These are phyloP conservation scores for Hycleus phaleratus DNA, from an alignment of 1,140 invertebrate genomes.

Conservation along the genomic window DNA sequence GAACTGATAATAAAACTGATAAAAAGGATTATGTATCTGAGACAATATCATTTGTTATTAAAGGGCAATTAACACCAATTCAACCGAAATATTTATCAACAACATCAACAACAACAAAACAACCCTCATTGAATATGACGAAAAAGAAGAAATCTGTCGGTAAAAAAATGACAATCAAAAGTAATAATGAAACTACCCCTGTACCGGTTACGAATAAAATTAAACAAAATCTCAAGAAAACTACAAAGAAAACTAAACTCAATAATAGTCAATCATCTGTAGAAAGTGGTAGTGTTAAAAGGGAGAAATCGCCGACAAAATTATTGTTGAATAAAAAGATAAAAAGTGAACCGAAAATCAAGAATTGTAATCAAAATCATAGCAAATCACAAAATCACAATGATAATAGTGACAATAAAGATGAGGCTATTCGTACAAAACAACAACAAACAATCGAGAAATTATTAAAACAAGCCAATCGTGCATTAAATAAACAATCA, in stretches of 20 bases:
- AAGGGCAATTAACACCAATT: conserved; percentile 36
- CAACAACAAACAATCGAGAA: conserved; percentile 16
- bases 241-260: conserved; percentile 7
- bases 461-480: conserved; percentile 21
- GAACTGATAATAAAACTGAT: conserved; percentile 25
- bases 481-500: conserved; percentile 5
- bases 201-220: conserved; percentile 17
- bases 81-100: conserved; percentile 28
- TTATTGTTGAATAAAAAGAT: neutral
- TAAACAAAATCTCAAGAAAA: conserved; percentile 24
- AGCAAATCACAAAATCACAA: conserved; percentile 1
- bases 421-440: neutral
- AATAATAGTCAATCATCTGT: neutral
- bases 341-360: conserved; percentile 1
- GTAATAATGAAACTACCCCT: conserved; percentile 4
- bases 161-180: conserved; percentile 2
- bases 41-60: conserved; percentile 38
- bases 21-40: conserved; percentile 28
- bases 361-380: conserved; percentile 3
- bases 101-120: neutral
- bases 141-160: conserved; percentile 1
- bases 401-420: neutral
- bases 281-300: no score
- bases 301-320: neutral
- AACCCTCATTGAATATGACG: neutral